These are phyloP conservation scores for Taeniopygia guttata DNA, from an alignment of 2,797 vertebrate genomes.

Conservation along the genomic window DNA sequence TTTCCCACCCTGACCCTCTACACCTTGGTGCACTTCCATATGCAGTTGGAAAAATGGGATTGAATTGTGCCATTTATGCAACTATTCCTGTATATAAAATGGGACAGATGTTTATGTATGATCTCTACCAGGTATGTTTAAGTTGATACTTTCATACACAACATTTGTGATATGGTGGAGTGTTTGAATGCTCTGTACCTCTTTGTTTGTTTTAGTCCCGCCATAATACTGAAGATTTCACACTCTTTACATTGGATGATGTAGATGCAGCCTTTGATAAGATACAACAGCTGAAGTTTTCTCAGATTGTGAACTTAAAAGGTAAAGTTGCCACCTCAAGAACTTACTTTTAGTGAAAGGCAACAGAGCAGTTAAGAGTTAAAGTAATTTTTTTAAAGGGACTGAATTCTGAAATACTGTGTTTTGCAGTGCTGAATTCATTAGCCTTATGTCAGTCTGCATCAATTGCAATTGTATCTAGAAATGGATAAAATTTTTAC, in stretches of 20 bases:
- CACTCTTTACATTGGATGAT: conserved; percentile 92
- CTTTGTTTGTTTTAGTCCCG: conserved; percentile 82
- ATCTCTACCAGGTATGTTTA: conserved; percentile 90
- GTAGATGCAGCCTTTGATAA: conserved; percentile 98
- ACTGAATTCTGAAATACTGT: neutral
- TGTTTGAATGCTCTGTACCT: conserved; percentile 5
- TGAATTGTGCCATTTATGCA: conserved; percentile 97
- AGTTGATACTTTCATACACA: neutral
- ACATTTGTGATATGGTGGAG: neutral
- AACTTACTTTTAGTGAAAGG: neutral
- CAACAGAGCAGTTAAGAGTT: neutral
- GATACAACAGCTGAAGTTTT: conserved; percentile 98
- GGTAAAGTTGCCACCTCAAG: conserved; percentile 72
- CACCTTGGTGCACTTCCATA: conserved; percentile 95
- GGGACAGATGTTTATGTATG: conserved; percentile 99
- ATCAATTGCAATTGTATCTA: neutral
- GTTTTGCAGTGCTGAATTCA: neutral
- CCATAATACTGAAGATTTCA: conserved; percentile 97
- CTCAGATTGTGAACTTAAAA: conserved; percentile 98
- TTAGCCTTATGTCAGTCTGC: neutral
- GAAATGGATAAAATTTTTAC: neutral
- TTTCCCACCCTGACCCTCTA: conserved; percentile 95
- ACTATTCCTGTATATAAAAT: conserved; percentile 99
- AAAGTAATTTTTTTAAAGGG: neutral
- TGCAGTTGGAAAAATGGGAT: conserved; percentile 94